Evolutionary conservation across 2,888 invertebrate species (phyloP).

Genomic region (Zele albiditarsus): DNA sequence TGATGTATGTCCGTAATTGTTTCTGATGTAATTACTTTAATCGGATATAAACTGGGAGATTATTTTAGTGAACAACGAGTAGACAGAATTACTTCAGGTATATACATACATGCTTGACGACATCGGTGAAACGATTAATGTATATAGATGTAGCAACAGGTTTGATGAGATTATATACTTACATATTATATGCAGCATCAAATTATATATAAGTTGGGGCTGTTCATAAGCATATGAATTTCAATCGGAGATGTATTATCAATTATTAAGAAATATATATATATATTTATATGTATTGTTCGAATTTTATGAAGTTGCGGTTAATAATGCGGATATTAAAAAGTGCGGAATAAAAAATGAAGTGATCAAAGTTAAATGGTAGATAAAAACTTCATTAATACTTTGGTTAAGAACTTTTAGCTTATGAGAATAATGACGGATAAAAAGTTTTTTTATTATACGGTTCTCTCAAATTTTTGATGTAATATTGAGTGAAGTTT

Average conservation of each 20-base stretch:
- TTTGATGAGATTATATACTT: constrained; percentile 26
- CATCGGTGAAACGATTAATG: constrained; percentile 25
- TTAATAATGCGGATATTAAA: too few species aligned
- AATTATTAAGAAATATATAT: too few species aligned
- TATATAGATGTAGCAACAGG: constrained; percentile 30
- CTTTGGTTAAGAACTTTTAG: background rate
- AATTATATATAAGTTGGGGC: too few species aligned
- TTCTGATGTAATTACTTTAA: constrained; percentile 27
- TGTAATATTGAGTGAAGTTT: too few species aligned
- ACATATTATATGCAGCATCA: background rate
- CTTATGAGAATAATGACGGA: background rate
- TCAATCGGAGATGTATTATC: too few species aligned
- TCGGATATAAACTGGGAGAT: constrained; percentile 32
- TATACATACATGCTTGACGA: background rate
- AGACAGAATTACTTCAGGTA: background rate
- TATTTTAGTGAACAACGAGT: constrained; percentile 26
- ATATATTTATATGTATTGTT: too few species aligned
- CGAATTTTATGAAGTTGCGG: too few species aligned
- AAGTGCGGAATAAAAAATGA: background rate
- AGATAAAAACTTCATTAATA: background rate
- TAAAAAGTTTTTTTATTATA: background rate
- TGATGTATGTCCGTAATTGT: background rate
- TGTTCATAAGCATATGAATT: too few species aligned
- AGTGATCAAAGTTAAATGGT: background rate
- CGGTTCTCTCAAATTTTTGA: too few species aligned